These are phyloP conservation scores for Masnerella sp. DNA, from an alignment of 2,888 invertebrate genomes.

Conservation along the genomic window DNA sequence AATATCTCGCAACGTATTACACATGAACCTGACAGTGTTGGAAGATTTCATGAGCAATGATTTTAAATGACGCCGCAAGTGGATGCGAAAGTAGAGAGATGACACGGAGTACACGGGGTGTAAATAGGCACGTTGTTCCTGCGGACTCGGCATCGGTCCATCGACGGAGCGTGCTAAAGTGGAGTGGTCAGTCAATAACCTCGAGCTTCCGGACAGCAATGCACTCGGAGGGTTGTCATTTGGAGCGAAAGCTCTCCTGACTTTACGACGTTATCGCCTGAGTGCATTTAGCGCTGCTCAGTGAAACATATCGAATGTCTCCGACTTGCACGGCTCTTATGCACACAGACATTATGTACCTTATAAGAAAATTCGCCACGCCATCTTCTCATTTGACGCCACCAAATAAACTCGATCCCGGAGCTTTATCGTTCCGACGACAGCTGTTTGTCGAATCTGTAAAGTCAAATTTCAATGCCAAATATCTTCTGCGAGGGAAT, in stretches of 20 bases:
- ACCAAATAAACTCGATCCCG: not conserved
- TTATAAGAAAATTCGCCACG: conserved; percentile 45
- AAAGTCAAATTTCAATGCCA: too few species aligned
- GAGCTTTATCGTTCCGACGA: too few species aligned
- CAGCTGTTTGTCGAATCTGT: too few species aligned
- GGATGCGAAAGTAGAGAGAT: conserved; percentile 42
- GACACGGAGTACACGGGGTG: too few species aligned
- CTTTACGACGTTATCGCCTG: conserved; percentile 73
- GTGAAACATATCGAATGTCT: conserved; percentile 64
- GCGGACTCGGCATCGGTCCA: conserved; percentile 60
- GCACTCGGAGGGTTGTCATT: conserved; percentile 75
- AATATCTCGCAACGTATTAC: too few species aligned
- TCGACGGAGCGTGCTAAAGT: conserved; percentile 66
- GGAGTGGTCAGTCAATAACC: conserved; percentile 76
- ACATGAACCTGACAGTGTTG: conserved; percentile 12
- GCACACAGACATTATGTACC: conserved; percentile 37
- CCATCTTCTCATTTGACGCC: conserved; percentile 25
- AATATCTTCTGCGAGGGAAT: too few species aligned
- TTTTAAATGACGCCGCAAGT: conserved; percentile 39
- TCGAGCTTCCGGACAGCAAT: conserved; percentile 72
- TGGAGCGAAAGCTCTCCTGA: conserved; percentile 72
- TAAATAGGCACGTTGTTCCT: conserved; percentile 42
- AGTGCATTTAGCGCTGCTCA: conserved; percentile 69
- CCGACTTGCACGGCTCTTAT: conserved; percentile 31
- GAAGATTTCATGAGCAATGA: conserved; percentile 27